These are phyloP conservation scores for Rhinella marina DNA, from an alignment of 2,797 vertebrate species.

Conservation along the genomic window DNA sequence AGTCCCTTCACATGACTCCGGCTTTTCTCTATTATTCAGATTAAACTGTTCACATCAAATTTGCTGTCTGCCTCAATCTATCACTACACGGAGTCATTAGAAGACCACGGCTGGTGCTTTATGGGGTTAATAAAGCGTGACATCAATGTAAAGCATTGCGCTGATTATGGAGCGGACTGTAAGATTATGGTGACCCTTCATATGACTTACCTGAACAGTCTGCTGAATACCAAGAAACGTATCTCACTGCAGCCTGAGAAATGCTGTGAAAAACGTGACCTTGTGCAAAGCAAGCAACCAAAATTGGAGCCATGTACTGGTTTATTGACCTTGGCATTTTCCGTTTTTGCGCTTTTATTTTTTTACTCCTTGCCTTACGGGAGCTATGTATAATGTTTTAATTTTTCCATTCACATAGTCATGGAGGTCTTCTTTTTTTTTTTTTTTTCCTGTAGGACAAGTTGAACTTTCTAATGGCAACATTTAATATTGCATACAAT, in stretches of 20 bases:
- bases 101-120: background rate
- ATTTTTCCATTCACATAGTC: no score
- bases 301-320: background rate
- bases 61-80: constrained; percentile 13
- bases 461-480: no score
- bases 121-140: background rate
- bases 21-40: constrained; percentile 39
- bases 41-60: constrained; percentile 36
- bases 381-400: no score
- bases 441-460: no score
- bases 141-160: background rate
- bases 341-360: no score
- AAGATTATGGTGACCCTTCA: background rate
- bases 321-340: no score
- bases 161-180: background rate
- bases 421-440: no score
- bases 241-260: background rate
- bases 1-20: constrained; percentile 50
- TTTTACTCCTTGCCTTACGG: no score
- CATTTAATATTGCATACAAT: no score
- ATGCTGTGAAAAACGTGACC: background rate
- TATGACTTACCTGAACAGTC: background rate
- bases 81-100: constrained; percentile 3
- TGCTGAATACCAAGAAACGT: background rate
- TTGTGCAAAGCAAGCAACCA: background rate